phyloP scores from a whole-genome alignment of 2,888 invertebrate species.

The Cryptocephalus primarius region DNA sequence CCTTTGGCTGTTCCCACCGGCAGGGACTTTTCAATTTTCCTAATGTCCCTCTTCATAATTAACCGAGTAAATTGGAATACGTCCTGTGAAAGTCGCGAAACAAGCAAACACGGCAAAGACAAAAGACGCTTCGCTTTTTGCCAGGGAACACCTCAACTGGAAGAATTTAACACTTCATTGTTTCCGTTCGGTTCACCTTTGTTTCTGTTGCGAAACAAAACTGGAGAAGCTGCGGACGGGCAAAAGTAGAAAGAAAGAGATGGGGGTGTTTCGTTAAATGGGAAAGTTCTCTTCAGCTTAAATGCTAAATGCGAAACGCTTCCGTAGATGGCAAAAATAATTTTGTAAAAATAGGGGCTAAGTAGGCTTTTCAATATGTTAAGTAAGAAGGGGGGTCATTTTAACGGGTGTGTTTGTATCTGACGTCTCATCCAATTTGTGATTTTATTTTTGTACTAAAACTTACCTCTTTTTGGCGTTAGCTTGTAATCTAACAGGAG shows the following conservation, averaged over 20 bases:
- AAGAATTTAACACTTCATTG: slow-evolving; percentile 31
- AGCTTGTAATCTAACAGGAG: too few species aligned
- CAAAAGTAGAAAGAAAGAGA: neutral
- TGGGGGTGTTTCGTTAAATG: neutral
- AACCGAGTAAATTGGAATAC: slow-evolving; percentile 8
- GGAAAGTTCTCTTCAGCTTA: neutral
- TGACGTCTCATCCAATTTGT: too few species aligned
- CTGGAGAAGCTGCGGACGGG: neutral
- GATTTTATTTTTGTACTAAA: too few species aligned
- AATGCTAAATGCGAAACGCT: too few species aligned
- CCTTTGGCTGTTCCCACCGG: neutral
- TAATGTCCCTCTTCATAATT: slow-evolving; percentile 13
- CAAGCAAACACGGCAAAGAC: slow-evolving; percentile 9
- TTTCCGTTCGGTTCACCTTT: slow-evolving; percentile 17
- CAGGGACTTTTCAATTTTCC: slow-evolving; percentile 11
- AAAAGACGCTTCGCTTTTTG: slow-evolving; percentile 20
- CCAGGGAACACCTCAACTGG: slow-evolving; percentile 26
- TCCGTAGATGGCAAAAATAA: too few species aligned
- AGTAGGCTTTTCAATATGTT: neutral
- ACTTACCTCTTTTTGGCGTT: too few species aligned
- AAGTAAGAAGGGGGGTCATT: too few species aligned
- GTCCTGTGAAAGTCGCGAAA: neutral
- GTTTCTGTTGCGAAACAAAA: slow-evolving; percentile 5
- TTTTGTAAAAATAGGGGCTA: too few species aligned
- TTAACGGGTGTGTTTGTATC: too few species aligned